Conservation (phyloP, 1,140 invertebrate genomes). For the Musca vetustissima region DNA sequence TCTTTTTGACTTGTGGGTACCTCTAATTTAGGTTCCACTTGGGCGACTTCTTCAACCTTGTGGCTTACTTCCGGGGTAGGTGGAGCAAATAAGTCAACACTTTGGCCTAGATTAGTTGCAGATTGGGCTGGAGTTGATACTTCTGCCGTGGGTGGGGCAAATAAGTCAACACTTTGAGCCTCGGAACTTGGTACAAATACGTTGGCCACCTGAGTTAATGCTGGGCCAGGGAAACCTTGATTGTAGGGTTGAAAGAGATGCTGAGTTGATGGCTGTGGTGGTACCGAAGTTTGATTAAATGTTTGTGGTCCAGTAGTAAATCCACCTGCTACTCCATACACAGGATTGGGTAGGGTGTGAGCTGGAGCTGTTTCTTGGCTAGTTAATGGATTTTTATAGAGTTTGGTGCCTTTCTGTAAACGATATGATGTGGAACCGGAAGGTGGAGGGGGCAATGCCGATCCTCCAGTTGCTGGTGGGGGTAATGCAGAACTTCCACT, state of each 20-base stretch:
- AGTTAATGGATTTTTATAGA: constrained; percentile 48
- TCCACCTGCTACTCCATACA: not conserved
- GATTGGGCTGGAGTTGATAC: not conserved
- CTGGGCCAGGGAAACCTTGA: no score
- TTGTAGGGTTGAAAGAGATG: no score
- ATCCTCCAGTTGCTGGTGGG: no score
- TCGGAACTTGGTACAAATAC: no score
- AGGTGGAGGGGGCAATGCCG: constrained; percentile 33
- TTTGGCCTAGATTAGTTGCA: no score
- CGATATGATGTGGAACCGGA: constrained; percentile 42
- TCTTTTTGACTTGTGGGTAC: not conserved
- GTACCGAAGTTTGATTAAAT: not conserved
- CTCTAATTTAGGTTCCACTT: not conserved
- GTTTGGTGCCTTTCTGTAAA: constrained; percentile 50
- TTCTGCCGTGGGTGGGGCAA: no score
- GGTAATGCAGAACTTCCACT: not conserved
- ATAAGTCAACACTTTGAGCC: no score
- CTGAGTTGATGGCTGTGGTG: not conserved
- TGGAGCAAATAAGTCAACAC: not conserved
- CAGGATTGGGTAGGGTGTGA: not conserved
- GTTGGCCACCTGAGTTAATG: no score
- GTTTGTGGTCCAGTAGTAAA: not conserved
- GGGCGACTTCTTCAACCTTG: not conserved
- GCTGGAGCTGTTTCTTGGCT: constrained; percentile 37
- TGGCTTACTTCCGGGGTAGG: not conserved